Base-by-base conservation (phyloP, 2,888 invertebrate genomes). In the Thymelicus acteon region DNA sequence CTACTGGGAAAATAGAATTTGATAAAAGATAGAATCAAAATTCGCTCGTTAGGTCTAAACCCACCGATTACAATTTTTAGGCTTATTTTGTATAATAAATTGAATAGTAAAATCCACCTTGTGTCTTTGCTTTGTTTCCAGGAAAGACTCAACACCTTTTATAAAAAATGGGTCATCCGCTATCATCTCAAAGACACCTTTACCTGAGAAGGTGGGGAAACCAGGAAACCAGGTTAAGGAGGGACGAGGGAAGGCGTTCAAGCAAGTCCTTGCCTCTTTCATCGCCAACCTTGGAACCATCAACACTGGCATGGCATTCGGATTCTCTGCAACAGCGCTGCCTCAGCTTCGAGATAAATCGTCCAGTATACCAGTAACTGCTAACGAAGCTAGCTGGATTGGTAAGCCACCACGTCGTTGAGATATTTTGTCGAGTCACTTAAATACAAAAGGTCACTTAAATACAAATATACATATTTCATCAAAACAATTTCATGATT, bases 241-340 rank as follows among this genome's bases (percentile, higher is more conserved):
- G 48, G 86, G 89, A 48, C 77, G 94, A 63, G 94, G 94, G 12
- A 92, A 92, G 75, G 92, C 94, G 0, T 78, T 93, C 12, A 82
- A 87, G 66, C 95, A 96, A 87, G 94, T 96, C 19, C 47, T 95
- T 76, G 96, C 96, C 0, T 95, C 96, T 0, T 87, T 96, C 57
- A 89, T 96, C 7, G 96, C 95, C 3, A 96, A 96, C 80, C 83
- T 96, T 12, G 96, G 96, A 0, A 96, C 96, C 44, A 94, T 96
- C 72, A 96, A 96, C 83, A 96, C 96, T 0, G 96, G 96, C 54
- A 95, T 96, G 95, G 95, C 95, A 0, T 96, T 96, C 78, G 96
- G 96, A 0, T 96, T 96, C 81, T 95, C 96, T 0, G 96, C 96
- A 2, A 95, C 96, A 0, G 95, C 95, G 0, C 83, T 96, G 54